Evolutionary conservation across 2,888 invertebrate species (phyloP).

Genomic region (Plebejus anna): DNA sequence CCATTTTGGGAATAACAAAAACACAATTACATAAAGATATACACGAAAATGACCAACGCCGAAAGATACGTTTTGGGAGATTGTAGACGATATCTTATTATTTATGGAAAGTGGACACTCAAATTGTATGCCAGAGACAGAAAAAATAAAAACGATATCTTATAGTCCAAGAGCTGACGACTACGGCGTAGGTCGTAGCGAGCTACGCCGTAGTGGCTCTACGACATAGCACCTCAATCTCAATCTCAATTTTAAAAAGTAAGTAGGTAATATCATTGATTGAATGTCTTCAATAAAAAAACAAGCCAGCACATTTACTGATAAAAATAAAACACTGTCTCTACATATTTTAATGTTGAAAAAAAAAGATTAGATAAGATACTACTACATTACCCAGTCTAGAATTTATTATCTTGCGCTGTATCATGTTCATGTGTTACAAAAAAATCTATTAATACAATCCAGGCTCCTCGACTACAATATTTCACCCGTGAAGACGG

Average conservation of each 20-base stretch:
- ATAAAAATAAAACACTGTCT: too few species aligned
- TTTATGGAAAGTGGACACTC: slow-evolving; percentile 18
- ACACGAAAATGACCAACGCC: slow-evolving; percentile 12
- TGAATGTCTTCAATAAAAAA: too few species aligned
- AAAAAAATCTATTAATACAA: background rate
- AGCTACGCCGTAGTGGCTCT: background rate
- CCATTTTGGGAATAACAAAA: slow-evolving; percentile 7
- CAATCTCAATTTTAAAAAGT: too few species aligned
- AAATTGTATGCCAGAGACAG: slow-evolving; percentile 24
- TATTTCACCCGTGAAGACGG: slow-evolving; percentile 17
- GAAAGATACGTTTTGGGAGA: slow-evolving; percentile 13
- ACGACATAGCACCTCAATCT: background rate
- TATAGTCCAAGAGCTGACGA: background rate
- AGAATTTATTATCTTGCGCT: too few species aligned
- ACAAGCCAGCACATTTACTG: too few species aligned
- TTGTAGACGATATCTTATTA: slow-evolving; percentile 18
- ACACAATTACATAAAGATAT: slow-evolving; percentile 12
- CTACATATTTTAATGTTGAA: too few species aligned
- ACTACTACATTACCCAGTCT: too few species aligned
- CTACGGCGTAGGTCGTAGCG: background rate
- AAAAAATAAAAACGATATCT: slow-evolving; percentile 23
- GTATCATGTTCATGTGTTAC: background rate
- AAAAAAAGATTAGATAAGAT: too few species aligned
- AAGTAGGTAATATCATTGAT: too few species aligned
- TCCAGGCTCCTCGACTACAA: background rate